Conservation (phyloP, 2,888 invertebrate genomes). For the Girardia tigrina region DNA sequence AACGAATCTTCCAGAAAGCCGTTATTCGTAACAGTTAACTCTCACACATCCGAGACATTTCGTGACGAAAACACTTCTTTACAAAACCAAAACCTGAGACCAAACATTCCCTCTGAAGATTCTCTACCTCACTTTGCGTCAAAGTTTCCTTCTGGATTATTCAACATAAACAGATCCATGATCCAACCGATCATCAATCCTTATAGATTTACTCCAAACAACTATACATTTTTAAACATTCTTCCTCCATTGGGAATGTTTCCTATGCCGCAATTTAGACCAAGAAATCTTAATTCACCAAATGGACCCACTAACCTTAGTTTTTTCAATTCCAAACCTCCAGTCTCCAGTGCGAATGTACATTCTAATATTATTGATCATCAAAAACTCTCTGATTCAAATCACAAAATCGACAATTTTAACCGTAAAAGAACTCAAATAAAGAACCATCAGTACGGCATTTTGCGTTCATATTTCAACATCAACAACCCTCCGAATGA, state of each 20-base stretch:
- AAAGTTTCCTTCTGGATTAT: background rate
- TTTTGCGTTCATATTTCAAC: conserved; percentile 90
- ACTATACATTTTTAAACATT: background rate
- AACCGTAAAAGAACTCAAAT: conserved; percentile 81
- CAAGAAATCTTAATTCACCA: conserved; percentile 4
- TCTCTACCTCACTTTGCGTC: background rate
- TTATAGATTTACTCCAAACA: background rate
- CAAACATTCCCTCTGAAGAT: background rate
- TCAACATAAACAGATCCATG: background rate
- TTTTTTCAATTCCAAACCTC: conserved; percentile 17
- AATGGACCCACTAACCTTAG: background rate
- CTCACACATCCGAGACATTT: background rate
- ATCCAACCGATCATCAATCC: background rate
- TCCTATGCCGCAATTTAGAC: background rate
- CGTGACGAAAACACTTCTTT: background rate
- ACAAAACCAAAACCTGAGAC: background rate
- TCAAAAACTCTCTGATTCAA: background rate
- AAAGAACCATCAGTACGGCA: conserved; percentile 93
- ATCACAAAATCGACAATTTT: conserved; percentile 5
- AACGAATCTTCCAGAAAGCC: background rate
- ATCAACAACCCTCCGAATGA: conserved; percentile 99
- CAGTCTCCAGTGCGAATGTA: background rate
- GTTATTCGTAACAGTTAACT: background rate
- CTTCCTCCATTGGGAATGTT: conserved; percentile 6
- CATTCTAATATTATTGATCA: background rate